Percentiles rank a stretch among this genome's conserved stretches.
Evolutionary conservation across 1,140 invertebrate species (phyloP).

Genomic region (Bombus superbus): DNA sequence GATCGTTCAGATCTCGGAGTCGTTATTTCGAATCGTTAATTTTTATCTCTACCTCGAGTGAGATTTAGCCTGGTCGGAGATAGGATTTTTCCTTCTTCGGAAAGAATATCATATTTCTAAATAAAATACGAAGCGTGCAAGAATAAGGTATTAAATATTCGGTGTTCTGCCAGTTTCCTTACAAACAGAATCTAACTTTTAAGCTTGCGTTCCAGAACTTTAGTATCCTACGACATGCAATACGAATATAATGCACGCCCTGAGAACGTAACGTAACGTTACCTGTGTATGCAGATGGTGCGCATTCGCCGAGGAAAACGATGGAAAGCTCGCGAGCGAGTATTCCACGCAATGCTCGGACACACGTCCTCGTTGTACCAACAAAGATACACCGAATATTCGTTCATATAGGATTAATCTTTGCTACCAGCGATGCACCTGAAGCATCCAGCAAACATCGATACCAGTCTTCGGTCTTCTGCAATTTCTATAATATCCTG

Average conservation of each 20-base stretch:
- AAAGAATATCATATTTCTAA: neutral
- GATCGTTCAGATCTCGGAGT: too few relatives aligned
- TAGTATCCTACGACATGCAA: neutral
- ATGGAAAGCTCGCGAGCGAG: neutral
- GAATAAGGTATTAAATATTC: neutral
- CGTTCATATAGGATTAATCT: slow-evolving; percentile 1
- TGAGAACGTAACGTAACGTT: neutral
- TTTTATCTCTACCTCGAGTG: too few relatives aligned
- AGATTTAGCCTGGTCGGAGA: too few relatives aligned
- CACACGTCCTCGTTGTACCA: neutral
- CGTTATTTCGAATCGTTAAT: too few relatives aligned
- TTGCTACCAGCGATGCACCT: neutral
- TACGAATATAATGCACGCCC: neutral
- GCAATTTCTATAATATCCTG: slow-evolving; percentile 9
- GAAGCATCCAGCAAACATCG: slow-evolving; percentile 1
- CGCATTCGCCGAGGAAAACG: neutral
- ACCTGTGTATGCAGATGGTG: neutral
- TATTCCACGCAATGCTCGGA: neutral
- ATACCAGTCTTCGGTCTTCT: neutral
- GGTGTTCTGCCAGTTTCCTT: neutral
- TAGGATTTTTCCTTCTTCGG: too few relatives aligned
- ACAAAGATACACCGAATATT: neutral
- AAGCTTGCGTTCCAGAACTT: neutral
- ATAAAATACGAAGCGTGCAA: neutral
- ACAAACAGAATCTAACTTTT: neutral